Evolutionary conservation across 2,888 invertebrate species (phyloP).

Genomic region (Philopedon plagiatum): DNA sequence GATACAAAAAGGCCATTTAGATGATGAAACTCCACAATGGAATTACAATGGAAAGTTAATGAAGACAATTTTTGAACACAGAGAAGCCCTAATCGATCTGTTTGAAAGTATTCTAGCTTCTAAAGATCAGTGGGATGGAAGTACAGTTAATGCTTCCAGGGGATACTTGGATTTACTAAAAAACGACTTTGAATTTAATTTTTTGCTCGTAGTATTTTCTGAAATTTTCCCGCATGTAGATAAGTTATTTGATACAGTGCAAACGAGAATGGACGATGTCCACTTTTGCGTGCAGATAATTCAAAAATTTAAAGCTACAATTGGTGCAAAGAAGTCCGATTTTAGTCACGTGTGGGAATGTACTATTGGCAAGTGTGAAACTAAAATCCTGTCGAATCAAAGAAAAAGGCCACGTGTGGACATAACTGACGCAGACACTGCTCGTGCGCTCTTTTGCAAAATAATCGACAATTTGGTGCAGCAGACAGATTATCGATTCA

Average conservation of each 20-base stretch:
- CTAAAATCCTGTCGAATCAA: no score
- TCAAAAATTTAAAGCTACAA: neutral
- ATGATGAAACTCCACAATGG: constrained; percentile 49
- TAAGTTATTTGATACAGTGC: neutral
- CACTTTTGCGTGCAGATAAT: neutral
- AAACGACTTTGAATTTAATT: constrained; percentile 43
- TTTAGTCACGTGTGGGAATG: neutral
- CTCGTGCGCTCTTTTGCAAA: neutral
- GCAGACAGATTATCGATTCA: neutral
- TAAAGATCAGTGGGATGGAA: constrained; percentile 36
- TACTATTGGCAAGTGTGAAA: neutral
- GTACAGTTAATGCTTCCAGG: constrained; percentile 30
- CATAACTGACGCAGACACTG: neutral
- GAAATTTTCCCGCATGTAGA: constrained; percentile 29
- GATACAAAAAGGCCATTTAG: constrained; percentile 40
- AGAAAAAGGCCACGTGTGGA: neutral
- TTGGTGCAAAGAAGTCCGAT: neutral
- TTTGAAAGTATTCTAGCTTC: constrained; percentile 42
- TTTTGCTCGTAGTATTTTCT: constrained; percentile 48
- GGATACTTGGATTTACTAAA: constrained; percentile 33
- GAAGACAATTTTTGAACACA: constrained; percentile 41
- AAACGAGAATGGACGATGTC: constrained; percentile 1
- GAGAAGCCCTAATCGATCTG: constrained; percentile 16
- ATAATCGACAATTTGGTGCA: neutral
- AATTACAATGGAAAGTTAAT: constrained; percentile 44